Percentiles rank a stretch among this genome's conserved stretches.
These are phyloP conservation scores for Bambusicola thoracicus DNA, from an alignment of 2,113 vertebrate species.

Conservation along the genomic window DNA sequence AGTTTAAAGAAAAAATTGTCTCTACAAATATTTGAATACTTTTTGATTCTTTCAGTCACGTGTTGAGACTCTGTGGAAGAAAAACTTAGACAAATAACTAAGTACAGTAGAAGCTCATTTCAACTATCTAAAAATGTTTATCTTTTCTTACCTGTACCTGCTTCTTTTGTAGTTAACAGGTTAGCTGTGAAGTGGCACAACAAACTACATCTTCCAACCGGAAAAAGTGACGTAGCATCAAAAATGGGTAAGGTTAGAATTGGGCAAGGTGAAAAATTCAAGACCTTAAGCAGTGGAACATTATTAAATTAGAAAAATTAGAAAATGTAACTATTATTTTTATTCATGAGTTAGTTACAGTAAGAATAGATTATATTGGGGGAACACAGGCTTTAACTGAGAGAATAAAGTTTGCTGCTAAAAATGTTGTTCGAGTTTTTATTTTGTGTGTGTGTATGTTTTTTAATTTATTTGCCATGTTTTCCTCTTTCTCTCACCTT, in stretches of 20 bases:
- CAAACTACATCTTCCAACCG: slow-evolving; percentile 75
- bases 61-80: slow-evolving; percentile 81
- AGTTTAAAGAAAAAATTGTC: neutral
- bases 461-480: neutral
- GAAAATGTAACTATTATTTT: neutral
- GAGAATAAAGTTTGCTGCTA: neutral
- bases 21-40: neutral
- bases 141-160: neutral
- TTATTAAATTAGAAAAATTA: neutral
- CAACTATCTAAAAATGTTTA: neutral
- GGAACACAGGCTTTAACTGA: neutral
- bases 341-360: neutral
- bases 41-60: slow-evolving; percentile 79
- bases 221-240: slow-evolving; percentile 71
- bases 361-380: neutral
- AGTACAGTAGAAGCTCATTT: slow-evolving; percentile 87
- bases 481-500: neutral
- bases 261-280: neutral
- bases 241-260: slow-evolving; percentile 79
- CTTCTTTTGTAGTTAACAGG: neutral
- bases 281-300: neutral
- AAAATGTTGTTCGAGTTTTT: neutral
- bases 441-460: neutral
- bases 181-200: slow-evolving; percentile 31
- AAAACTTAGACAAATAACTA: slow-evolving; percentile 82